Evolutionary conservation across 2,797 vertebrate species (phyloP).

Genomic region (Hylomyscus alleni): DNA sequence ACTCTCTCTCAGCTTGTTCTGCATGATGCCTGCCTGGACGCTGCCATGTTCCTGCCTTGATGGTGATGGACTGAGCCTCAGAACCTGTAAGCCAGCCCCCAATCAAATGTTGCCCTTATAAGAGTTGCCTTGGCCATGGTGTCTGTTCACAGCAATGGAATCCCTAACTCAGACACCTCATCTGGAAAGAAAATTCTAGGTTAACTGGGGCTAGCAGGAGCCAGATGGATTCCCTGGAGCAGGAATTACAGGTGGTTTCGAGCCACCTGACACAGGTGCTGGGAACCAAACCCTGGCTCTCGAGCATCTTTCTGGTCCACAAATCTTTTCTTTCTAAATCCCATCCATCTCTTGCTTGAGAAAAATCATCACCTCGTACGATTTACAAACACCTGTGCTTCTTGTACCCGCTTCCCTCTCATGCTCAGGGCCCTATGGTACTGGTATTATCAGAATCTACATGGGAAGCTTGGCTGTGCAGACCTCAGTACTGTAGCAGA

Average conservation of each 20-base stretch:
- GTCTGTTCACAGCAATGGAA: not conserved
- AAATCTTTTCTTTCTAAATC: no score
- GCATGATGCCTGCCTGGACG: not conserved
- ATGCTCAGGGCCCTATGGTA: no score
- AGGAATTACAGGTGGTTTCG: not conserved
- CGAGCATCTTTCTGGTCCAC: not conserved
- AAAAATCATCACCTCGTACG: not conserved
- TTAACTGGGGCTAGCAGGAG: accelerated
- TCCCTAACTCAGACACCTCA: not conserved
- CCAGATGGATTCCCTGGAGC: not conserved
- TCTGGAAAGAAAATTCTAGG: not conserved
- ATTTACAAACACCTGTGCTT: accelerated
- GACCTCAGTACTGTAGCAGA: no score
- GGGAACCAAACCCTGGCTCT: not conserved
- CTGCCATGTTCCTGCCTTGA: not conserved
- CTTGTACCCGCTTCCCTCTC: no score
- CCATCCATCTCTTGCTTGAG: not conserved
- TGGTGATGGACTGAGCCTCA: not conserved
- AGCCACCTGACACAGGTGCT: not conserved
- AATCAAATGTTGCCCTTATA: not conserved
- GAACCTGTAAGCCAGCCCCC: not conserved
- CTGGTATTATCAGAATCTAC: not conserved
- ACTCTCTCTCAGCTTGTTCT: not conserved
- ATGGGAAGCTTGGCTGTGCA: not conserved
- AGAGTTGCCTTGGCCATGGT: not conserved